Evolutionary conservation across 2,888 invertebrate species (phyloP), one percentile per base, ranked within the genome.

Genomic region (Meganola albula): DNA sequence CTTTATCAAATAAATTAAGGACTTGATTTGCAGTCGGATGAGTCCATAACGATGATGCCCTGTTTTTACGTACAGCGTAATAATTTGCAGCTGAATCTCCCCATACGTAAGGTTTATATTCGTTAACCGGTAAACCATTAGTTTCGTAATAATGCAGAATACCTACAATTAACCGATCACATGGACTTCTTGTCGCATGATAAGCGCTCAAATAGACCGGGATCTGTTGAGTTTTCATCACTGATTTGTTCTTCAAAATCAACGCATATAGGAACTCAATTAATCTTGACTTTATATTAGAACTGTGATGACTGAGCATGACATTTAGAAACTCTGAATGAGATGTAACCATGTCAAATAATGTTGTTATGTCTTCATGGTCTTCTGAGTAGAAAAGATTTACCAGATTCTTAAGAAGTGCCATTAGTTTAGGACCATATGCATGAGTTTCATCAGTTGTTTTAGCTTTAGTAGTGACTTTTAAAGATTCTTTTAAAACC

Each of bases 71-170:
- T 0, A 94, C 87, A 1, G 93, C 91, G 62, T 94, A 95, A 64
- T 93, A 90, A 29, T 90, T 90, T 1, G 93, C 90, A 0, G 95
- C 96, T 2, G 92, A 90, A 62, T 90, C 90, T 1, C 96, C 95
- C 92, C 94, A 97, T 0, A 96, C 78, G 56, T 93, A 93, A 0
- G 96, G 96, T 43, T 92, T 90, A 65, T 88, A 92, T 53, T 90
- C 87, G 28, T 87, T 82, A 7, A 93, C 82, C 10, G 89, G 88
- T 37, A 90, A 80, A 30, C 90, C 90, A 58, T 89, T 89, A 38
- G 76, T 77, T 75, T 95, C 92, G 74, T 93, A 93, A 40, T 88
- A 79, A 47, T 90, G 87, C 33, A 95, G 66, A 42, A 95, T 84
- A 28, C 89, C 79, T 37, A 93, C 74, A 27, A 94, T 87, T 12